Base-by-base conservation (phyloP, 2,113 vertebrate species). In the Ageneiosus marmoratus region DNA sequence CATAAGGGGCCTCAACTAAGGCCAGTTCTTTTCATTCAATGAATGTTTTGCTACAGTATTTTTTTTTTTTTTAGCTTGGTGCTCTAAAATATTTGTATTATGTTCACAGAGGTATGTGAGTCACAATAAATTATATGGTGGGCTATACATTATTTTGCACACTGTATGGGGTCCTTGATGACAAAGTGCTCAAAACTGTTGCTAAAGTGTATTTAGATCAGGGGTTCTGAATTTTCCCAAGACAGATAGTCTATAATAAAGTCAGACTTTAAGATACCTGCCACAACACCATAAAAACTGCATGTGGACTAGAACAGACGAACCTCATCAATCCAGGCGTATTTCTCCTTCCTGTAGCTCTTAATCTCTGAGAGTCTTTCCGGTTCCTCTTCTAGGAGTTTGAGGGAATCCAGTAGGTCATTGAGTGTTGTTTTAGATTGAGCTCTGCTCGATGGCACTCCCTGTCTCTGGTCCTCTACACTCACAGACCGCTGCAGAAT, bases 321-420 rank as follows among this genome's bases (percentile, higher is more conserved):
- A 73, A 97, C 98, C 95, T 95, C 94, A 0, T 97, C 94, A 0
- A 92, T 91, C 96, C 97, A 98, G 62, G 96, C 89, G 0, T 94
- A 94, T 89, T 93, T 96, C 82, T 97, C 96, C 82, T 95, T 95
- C 82, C 9, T 91, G 81, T 91, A 91, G 87, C 84, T 37, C 81
- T 92, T 93, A 0, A 94, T 92, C 0, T 88, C 88, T 0, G 93
- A 85, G 84, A 96, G 92, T 1, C 92, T 92, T 91, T 96, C 93
- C 0, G 98, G 96, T 77, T 96, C 96, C 80, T 95, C 95, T 88
- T 98, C 97, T 32, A 99, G 80, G 67, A 97, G 93, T 91, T 91
- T 94, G 34, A 99, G 89, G 0, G 95, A 97, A 92, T 98, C 97
- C 88, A 99, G 93, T 84, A 99, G 93, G 77, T 98, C 96, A 0